phyloP scores from a whole-genome alignment of 2,797 vertebrate genomes.

The Chlorospingus semifuscus region DNA sequence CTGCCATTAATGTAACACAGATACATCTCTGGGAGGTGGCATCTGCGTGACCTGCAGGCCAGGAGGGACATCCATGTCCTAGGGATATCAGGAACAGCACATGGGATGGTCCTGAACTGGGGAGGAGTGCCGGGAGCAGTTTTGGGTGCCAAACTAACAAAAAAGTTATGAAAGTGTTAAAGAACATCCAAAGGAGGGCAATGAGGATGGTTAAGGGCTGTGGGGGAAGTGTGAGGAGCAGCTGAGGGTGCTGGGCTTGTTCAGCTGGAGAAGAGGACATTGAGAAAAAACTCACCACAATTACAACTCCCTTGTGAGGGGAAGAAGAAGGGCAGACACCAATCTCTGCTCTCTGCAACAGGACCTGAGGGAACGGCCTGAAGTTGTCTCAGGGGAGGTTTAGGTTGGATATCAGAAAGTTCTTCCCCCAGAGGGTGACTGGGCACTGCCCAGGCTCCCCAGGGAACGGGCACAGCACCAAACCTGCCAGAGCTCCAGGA shows the following conservation, averaged over 20 bases:
- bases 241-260: background rate
- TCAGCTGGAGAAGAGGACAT: background rate
- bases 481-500: background rate
- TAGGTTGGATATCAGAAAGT: background rate
- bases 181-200: background rate
- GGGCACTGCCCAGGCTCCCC: background rate
- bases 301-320: accelerated
- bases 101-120: accelerated
- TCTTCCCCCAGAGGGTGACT: background rate
- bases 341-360: background rate
- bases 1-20: background rate
- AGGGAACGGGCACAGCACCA: too few species aligned
- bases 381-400: background rate
- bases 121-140: too few species aligned
- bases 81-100: background rate
- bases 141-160: background rate
- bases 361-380: accelerated
- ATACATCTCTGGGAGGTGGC: too few species aligned
- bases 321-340: background rate
- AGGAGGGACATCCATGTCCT: background rate
- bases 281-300: accelerated
- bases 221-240: background rate
- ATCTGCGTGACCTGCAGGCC: too few species aligned
- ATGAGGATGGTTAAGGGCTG: accelerated
- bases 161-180: accelerated